phyloP scores from a whole-genome alignment of 2,797 vertebrate species.

The Chromobotia macracanthus region DNA sequence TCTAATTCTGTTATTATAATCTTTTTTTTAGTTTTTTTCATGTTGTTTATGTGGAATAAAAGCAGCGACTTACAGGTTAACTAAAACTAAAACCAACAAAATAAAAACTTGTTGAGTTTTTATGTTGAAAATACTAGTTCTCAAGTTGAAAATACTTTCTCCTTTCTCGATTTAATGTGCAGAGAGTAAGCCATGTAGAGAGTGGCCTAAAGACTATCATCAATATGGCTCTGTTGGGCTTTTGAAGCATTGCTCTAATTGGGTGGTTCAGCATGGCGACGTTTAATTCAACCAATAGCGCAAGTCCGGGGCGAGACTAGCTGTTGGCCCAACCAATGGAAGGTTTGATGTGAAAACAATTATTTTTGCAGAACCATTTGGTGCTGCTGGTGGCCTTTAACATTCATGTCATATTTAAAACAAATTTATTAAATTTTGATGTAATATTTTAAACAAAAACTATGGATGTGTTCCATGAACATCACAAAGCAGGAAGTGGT shows the following conservation, averaged over 20 bases:
- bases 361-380: not conserved
- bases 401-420: not conserved
- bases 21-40: slow-evolving; percentile 22
- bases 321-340: not conserved
- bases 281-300: not conserved
- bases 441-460: not conserved
- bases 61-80: not conserved
- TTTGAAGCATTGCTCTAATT: no score
- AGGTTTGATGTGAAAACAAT: not conserved
- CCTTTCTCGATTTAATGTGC: no score
- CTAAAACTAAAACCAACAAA: not conserved
- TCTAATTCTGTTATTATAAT: slow-evolving; percentile 6
- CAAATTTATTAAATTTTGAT: not conserved
- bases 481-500: not conserved
- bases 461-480: not conserved
- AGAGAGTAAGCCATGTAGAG: no score
- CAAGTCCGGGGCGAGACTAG: no score
- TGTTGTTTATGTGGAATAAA: slow-evolving; percentile 23
- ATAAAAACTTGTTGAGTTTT: no score
- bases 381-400: not conserved
- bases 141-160: no score
- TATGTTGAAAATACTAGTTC: no score
- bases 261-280: no score
- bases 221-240: no score
- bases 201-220: no score